Conservation (phyloP, 2,888 invertebrate species). For the Cephus rjabovi region DNA sequence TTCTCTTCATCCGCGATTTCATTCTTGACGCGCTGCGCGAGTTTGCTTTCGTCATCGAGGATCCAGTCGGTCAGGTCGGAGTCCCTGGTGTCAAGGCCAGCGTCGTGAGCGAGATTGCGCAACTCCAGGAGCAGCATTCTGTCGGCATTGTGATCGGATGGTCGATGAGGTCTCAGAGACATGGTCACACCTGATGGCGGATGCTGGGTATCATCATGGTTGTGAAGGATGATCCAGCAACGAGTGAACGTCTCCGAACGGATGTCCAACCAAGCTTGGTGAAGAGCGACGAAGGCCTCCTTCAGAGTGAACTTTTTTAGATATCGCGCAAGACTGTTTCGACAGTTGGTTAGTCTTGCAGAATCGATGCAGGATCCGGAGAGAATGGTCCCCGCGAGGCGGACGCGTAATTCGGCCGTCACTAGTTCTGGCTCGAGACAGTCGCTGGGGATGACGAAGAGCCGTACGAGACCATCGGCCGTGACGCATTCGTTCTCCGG, state of each 20-base stretch:
- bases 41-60: slow-evolving; percentile 49
- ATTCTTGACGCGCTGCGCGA: slow-evolving; percentile 42
- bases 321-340: slow-evolving; percentile 31
- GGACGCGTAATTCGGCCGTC: slow-evolving; percentile 59
- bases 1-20: slow-evolving; percentile 37
- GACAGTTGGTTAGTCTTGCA: background rate
- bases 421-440: slow-evolving; percentile 53
- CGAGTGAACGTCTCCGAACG: slow-evolving; percentile 64
- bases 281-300: slow-evolving; percentile 67
- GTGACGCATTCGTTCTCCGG: slow-evolving; percentile 59
- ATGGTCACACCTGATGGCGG: slow-evolving; percentile 18
- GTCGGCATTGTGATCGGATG: slow-evolving; percentile 40
- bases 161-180: slow-evolving; percentile 22
- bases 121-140: slow-evolving; percentile 42
- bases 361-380: slow-evolving; percentile 19
- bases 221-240: slow-evolving; percentile 53
- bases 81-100: slow-evolving; percentile 47
- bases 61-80: slow-evolving; percentile 51
- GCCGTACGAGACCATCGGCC: slow-evolving; percentile 60
- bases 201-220: background rate
- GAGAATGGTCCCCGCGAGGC: slow-evolving; percentile 56
- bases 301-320: slow-evolving; percentile 61
- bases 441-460: slow-evolving; percentile 52
- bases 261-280: slow-evolving; percentile 66
- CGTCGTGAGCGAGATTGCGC: slow-evolving; percentile 45